Base-by-base conservation (phyloP, 2,888 invertebrate genomes). In the Cephus spinipes region DNA sequence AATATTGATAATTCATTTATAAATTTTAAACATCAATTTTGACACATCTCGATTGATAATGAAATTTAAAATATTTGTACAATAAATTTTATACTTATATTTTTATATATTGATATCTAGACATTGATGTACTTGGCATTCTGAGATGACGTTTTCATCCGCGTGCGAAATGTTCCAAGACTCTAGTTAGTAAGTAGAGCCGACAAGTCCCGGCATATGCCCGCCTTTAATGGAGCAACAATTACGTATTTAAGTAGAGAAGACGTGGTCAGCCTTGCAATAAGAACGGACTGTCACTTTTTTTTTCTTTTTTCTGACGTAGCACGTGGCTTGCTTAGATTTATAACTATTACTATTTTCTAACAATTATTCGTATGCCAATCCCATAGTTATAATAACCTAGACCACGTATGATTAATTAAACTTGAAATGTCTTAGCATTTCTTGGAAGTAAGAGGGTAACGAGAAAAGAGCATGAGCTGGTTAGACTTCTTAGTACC, bases 191-290 rank as follows among this genome's bases (percentile, higher is more conserved):
- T 55, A 55, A 55, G 55, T 55, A 55, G 55, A 55, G 55, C 23
- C 55, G 55, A 55, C 55, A 55, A 55, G 55, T 55, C 33, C 23
- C 73, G 33, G 71, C 55, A 55, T 55, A 55, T 55, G 9, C 55
- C 23, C 71, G 73, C 73, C 73, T 79, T 76, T 69, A 76, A 74
- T 76, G 34, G 12, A 73, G 69, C 32, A 69, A 79, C 76, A 79
- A 79, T 77, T 73, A 68, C 79, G 76, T 55, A 55, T 76, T 79
- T 74, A 79, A 76, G 76, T 73, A 73, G 32, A 36, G 76, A 73
- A 34, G 32, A 73, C 76, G 76, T 76, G 76, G 36, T 73, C 11
- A 32, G 55, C 33, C 55, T 76, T 32, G 30, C 34, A 75, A 40
- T 75, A 36, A 75, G 68, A 34, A 73, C 30, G 6, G 55, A 55